Evolutionary conservation across 2,113 vertebrate genomes (phyloP).

Genomic region (Malurus melanocephalus): DNA sequence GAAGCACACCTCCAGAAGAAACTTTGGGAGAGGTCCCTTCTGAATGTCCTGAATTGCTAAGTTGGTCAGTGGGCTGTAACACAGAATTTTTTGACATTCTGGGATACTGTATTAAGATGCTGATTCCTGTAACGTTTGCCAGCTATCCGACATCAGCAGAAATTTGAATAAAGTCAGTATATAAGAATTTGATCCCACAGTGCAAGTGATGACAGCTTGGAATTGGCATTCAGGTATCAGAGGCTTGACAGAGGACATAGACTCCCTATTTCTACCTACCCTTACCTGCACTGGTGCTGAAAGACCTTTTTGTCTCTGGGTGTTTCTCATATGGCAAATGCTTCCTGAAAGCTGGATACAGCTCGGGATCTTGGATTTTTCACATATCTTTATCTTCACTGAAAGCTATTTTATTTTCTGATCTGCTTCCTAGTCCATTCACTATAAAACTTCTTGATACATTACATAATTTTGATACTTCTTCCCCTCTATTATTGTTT

Average conservation of each 20-base stretch:
- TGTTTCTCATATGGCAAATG: neutral
- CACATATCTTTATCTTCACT: neutral
- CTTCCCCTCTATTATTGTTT: neutral
- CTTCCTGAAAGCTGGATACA: neutral
- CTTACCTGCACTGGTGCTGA: neutral
- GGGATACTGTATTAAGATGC: neutral
- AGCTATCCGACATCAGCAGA: neutral
- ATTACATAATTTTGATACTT: neutral
- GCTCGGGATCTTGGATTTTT: neutral
- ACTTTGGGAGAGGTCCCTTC: accelerated
- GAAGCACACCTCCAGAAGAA: neutral
- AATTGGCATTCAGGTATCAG: neutral
- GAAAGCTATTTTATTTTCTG: neutral
- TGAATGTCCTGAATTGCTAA: neutral
- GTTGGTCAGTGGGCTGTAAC: neutral
- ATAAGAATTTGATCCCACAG: neutral
- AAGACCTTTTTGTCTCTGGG: neutral
- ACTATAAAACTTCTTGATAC: neutral
- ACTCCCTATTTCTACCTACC: neutral
- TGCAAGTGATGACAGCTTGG: neutral
- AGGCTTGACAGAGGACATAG: neutral
- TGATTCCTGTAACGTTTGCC: neutral
- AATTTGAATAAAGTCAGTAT: neutral
- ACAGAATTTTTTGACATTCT: neutral
- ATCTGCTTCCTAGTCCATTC: neutral